Base-by-base conservation (phyloP, 1,140 invertebrate species). In the Aporrectodea caliginosa region DNA sequence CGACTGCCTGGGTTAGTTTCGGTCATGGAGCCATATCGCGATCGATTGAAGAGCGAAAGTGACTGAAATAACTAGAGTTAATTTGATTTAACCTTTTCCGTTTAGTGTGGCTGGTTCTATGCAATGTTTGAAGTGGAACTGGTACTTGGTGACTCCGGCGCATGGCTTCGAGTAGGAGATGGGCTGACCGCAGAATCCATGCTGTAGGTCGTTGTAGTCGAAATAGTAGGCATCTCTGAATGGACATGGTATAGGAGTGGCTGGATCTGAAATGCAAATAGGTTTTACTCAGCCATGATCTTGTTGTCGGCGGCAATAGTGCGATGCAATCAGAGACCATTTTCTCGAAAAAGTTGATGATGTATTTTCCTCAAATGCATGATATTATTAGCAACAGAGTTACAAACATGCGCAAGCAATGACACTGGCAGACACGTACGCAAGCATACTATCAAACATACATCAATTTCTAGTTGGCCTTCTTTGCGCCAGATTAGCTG, bases 121-220 rank as follows among this genome's bases (percentile, higher is more conserved):
- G 77, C 77, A 78, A 27, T 78, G 77, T 30, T 78, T 78, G 77
- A 78, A 78, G 31, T 78, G 77, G 68, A 78, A 78, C 69, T 78
- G 77, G 58, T 43, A 31, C 30, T 58, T 31, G 1, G 58, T 72
- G n/a, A 27, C 27, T 16, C 77, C 77, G 27, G 33, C 77, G 32
- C 77, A 78, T 0, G 77, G 77, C n/a, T 78, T 78, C 16, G 69
- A 30, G 77, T 78, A 78, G 68, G 77, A 78, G 35, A 78, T 78
- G 27, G 77, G 27, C n/a, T 78, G 58, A 1, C 69, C 77, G 27
- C 77, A 78, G 69, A 70, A 78, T 27, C 77, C 77, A 1, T n/a
- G 30, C 6, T 27, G 14, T n/a, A 70, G 16, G 68, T 78, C 77
- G 32, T 70, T 78, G 77, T 78, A 78, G 32, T 78, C 69, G 69